Percentiles rank a stretch among this genome's conserved stretches.
phyloP scores from a whole-genome alignment of 2,113 vertebrate genomes.

The Lophochroa leadbeateri region DNA sequence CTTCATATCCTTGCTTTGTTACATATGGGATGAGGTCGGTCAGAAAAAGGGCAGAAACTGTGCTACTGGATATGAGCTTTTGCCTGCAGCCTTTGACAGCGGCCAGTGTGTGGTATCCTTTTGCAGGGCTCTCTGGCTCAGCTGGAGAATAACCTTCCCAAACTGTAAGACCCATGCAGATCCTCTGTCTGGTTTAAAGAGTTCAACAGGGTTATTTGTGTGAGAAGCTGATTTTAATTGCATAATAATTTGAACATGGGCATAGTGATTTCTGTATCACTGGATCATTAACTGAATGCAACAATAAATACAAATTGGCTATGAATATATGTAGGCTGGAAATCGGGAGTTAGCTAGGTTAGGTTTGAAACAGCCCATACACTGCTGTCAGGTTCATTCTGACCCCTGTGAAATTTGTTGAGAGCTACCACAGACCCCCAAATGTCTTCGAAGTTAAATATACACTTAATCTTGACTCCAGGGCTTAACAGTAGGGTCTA shows the following conservation, averaged over 20 bases:
- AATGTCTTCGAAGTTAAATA: not conserved
- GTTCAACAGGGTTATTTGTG: not conserved
- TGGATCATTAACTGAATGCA: not conserved
- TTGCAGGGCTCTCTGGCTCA: not conserved
- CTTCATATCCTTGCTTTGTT: not conserved
- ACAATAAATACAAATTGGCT: not conserved
- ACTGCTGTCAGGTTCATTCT: not conserved
- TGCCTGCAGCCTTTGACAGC: not conserved
- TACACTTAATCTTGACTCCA: not conserved
- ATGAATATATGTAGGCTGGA: not conserved
- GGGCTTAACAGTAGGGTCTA: not conserved
- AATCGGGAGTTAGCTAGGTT: not conserved
- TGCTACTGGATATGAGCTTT: not conserved
- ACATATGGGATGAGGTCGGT: not conserved
- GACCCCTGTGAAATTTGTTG: not conserved
- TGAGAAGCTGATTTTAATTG: slow-evolving; percentile 6
- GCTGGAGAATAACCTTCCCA: not conserved
- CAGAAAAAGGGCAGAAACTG: not conserved
- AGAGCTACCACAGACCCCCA: not conserved
- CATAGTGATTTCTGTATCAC: not conserved
- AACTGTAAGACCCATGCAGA: not conserved
- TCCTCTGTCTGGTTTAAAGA: not conserved
- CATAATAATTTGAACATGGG: not conserved
- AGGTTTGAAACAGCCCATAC: not conserved
- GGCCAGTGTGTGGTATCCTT: not conserved